Base-by-base conservation (phyloP, 2,797 vertebrate genomes). In the Clarias platycephalus region DNA sequence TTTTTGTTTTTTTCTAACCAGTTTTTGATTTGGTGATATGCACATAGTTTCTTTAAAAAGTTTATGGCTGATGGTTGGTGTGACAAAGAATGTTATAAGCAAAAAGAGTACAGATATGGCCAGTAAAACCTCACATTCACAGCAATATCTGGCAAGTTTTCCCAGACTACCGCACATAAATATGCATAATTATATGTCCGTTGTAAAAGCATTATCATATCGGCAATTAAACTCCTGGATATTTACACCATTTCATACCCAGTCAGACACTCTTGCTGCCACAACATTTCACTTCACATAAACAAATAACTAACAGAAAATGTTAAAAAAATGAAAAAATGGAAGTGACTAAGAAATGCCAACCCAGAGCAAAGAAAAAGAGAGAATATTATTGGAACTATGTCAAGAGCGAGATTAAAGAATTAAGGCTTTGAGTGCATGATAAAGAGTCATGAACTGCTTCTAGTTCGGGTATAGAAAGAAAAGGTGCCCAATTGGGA, bases 361-460 rank as follows among this genome's bases (percentile, higher is more conserved):
- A n/a, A 55, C 71, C 71, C n/a, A 26, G n/a, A 18, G 44, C 71
- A 74, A 74, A 8, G 8, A 20, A 28, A 75, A 57, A 57, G 20
- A 16, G 3, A 31, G 20, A 12, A 31, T 55, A 75, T 60, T 78
- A 40, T 78, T 84, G 34, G 44, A 67, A 84, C 78, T 60, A 28
- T n/a, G 40, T 74, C 26, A 63, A 53, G 31, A 58, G 49, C 40
- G 58, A 66, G 66, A 20, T 37, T 49, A 31, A 24, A 68, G 57
- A 53, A 26, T 70, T 70, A 31, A 49, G 22, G 64, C 58, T 70
- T 44, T 22, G 16, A 67, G 55, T 49, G 57, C 55, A 62, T 22
- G 24, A 37, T 60, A 60, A 71, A 63, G 20, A 84, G 70, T 3
- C 55, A 77, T 60, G 55, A 79, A 84, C 66, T 20, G 53, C 16